A percentile compares a stretch with the other conserved stretches of the same genome.
These are phyloP conservation scores for Oreortyx pictus DNA, from an alignment of 2,797 vertebrate species.

Conservation along the genomic window DNA sequence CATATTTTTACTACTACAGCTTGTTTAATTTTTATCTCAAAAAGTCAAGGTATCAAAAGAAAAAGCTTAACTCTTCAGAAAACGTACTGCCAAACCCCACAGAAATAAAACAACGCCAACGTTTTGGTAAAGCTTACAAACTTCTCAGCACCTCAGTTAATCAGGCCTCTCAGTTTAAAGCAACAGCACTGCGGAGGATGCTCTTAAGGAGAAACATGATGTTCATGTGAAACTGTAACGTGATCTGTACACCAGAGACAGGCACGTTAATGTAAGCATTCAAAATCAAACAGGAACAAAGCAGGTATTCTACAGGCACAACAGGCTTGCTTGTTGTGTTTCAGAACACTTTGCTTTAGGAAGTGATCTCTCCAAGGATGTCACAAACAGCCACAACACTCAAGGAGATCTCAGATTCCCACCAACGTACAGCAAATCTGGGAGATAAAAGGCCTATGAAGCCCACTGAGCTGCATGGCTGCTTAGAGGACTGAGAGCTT, in stretches of 20 bases:
- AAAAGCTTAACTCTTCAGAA: neutral
- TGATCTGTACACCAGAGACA: neutral
- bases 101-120: neutral
- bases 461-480: fast-evolving
- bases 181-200: no score
- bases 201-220: fast-evolving
- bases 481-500: neutral
- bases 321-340: neutral
- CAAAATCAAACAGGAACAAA: neutral
- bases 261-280: neutral
- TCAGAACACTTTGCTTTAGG: neutral
- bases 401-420: neutral
- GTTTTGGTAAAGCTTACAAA: neutral
- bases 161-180: no score
- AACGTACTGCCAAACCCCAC: neutral
- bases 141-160: neutral
- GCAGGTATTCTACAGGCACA: neutral
- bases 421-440: neutral
- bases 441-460: neutral
- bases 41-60: neutral
- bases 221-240: fast-evolving
- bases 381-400: neutral
- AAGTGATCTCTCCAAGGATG: neutral
- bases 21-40: neutral
- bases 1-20: neutral